A percentile compares a stretch with the other conserved stretches of the same genome.
Evolutionary conservation across 2,113 vertebrate genomes (phyloP).

Genomic region (Athene noctua): DNA sequence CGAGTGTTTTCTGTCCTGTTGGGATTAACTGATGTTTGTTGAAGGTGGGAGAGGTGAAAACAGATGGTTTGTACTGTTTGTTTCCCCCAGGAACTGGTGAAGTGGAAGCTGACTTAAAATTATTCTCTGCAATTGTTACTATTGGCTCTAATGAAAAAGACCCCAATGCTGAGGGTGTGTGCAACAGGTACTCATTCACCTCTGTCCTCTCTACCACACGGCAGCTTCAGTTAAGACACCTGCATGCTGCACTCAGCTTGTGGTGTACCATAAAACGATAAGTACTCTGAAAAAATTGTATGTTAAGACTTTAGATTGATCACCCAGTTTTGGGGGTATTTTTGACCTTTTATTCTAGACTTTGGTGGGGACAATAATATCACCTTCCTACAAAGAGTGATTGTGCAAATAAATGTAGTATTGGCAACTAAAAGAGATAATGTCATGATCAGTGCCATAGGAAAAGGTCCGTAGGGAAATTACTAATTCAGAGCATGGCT

Average conservation of each 20-base stretch:
- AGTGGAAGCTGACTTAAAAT: neutral
- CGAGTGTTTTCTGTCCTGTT: neutral
- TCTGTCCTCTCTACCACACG: fast-evolving
- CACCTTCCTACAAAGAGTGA: neutral
- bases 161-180: neutral
- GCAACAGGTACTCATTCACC: neutral
- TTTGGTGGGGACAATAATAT: neutral
- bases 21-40: slow-evolving; percentile 27
- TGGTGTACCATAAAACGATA: fast-evolving
- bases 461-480: neutral
- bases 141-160: neutral
- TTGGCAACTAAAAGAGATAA: fast-evolving
- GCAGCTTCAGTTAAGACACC: neutral
- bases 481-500: neutral
- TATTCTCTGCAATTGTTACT: neutral
- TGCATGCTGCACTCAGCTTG: neutral
- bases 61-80: neutral
- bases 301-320: neutral
- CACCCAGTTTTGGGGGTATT: neutral
- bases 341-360: neutral
- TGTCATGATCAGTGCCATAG: fast-evolving
- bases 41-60: slow-evolving; percentile 7
- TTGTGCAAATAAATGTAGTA: neutral
- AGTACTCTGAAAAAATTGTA: fast-evolving
- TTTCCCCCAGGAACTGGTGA: neutral